phyloP scores from a whole-genome alignment of 2,888 invertebrate genomes.

The Andrena praecox region DNA sequence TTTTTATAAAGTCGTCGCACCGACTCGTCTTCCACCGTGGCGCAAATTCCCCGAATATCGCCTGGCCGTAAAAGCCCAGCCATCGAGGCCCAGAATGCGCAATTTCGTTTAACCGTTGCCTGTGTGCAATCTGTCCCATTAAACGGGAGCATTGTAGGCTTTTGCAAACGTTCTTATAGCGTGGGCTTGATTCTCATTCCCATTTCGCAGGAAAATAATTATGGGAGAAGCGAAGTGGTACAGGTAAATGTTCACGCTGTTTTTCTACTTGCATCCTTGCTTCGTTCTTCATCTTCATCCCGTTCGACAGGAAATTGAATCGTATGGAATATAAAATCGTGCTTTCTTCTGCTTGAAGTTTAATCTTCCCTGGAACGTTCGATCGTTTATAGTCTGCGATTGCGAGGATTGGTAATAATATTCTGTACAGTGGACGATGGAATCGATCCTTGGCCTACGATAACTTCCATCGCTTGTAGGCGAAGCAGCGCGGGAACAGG shows the following conservation, averaged over 20 bases:
- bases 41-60: background rate
- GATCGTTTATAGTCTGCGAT: background rate
- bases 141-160: background rate
- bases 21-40: background rate
- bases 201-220: background rate
- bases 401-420: background rate
- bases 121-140: conserved; percentile 20
- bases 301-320: too few species aligned
- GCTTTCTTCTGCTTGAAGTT: too few species aligned
- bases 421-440: conserved; percentile 14
- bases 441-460: conserved; percentile 49
- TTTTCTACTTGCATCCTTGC: too few species aligned
- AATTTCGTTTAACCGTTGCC: conserved; percentile 35
- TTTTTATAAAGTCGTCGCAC: background rate
- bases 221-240: background rate
- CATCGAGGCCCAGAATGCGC: background rate
- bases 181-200: background rate
- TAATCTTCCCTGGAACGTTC: background rate
- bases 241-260: too few species aligned
- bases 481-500: conserved; percentile 42
- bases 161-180: background rate
- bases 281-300: too few species aligned
- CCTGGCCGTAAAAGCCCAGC: conserved; percentile 1
- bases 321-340: too few species aligned
- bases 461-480: conserved; percentile 61